phyloP scores from a whole-genome alignment of 2,113 vertebrate genomes.

The Corythornis madagascariensis region DNA sequence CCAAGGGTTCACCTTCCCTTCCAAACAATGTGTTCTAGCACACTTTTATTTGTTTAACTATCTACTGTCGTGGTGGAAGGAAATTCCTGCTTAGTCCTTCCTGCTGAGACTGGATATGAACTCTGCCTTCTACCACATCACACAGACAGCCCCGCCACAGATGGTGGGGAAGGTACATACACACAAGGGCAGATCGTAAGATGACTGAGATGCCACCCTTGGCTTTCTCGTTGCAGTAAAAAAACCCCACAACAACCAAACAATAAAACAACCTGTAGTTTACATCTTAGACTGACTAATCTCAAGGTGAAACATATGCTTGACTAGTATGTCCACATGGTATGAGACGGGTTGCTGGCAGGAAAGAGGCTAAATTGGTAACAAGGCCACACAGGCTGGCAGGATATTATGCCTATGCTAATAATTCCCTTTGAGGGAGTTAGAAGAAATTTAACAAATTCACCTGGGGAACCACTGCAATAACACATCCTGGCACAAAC shows the following conservation, averaged over 20 bases:
- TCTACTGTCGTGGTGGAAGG: background rate
- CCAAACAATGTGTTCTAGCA: background rate
- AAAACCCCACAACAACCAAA: background rate
- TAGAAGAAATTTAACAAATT: background rate
- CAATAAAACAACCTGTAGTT: background rate
- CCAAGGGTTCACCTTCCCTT: background rate
- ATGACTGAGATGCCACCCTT: background rate
- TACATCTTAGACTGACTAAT: background rate
- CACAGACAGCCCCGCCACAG: rapidly evolving
- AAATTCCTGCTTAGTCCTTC: background rate
- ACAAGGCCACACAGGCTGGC: background rate
- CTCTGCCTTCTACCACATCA: rapidly evolving
- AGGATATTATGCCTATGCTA: background rate
- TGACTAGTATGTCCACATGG: background rate
- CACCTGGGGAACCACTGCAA: background rate
- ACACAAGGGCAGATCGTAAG: background rate
- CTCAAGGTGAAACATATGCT: background rate
- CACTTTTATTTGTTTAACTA: background rate
- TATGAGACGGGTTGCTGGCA: background rate
- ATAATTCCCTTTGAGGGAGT: background rate
- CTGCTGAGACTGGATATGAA: background rate
- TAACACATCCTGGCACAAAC: background rate
- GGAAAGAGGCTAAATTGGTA: background rate
- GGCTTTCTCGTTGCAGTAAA: background rate
- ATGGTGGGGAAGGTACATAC: background rate